Evolutionary conservation across 1,140 invertebrate species (phyloP), one percentile per base, ranked within the genome.

Genomic region (Solen grandis): DNA sequence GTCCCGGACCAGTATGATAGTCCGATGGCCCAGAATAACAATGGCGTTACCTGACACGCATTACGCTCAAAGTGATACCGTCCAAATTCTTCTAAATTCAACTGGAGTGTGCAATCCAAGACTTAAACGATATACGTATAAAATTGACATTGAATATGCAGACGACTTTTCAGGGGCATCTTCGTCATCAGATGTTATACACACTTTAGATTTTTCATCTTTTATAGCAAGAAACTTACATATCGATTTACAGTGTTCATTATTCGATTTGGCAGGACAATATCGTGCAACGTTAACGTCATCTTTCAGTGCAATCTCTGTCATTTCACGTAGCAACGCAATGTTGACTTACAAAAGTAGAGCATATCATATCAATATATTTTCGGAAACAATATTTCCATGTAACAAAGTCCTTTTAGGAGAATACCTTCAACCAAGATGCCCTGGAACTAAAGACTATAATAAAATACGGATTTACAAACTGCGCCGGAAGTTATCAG

Each of bases 31-130:
- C 13, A 52, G 50, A 2, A 59, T 79, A 4, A 35, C 31, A 16
- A 25, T 79, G 31, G 25, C 46, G 10, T 60, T 79, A 46, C 76
- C 76, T n/a, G 5, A 29, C 16, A 41, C 54, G 16, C 66, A 79
- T 70, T 57, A 31, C 62, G 76, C 76, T 69, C 76, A 79, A 70
- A 79, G 65, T 70, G 54, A 31, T 70, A 46, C 76, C 76, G 76
- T 79, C 76, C 76, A 50, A 8, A 10, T 79, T 2, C 31, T 14
- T n/a, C 25, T 79, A 29, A 27, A 57, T 68, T 79, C 76, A 31
- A 14, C 36, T 16, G 76, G 65, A 4, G 31, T n/a, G 57, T 79
- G 76, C 41, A 79, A 79, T 69, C 76, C 76, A 50, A 50, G 22
- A 62, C n/a, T 79, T 2, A 69, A 70, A 13, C 69, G 65, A 59